Percentiles rank a stretch among this genome's conserved stretches.
Conservation (phyloP, 2,797 vertebrate genomes). For the Gymnothorax reevesii region DNA sequence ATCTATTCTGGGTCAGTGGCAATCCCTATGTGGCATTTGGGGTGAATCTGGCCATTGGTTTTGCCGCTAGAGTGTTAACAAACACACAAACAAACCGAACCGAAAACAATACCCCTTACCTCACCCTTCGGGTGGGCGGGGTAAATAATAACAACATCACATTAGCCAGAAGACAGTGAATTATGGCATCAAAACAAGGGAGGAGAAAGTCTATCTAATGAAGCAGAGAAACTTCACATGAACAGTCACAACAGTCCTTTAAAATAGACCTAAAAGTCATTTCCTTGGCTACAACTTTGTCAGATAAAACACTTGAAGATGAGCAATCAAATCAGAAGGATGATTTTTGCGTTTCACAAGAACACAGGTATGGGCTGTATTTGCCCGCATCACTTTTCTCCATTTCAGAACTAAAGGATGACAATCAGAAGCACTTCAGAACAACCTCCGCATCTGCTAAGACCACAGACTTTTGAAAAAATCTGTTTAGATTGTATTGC, state of each 20-base stretch:
- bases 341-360: background rate
- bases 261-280: slow-evolving; percentile 13
- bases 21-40: no score
- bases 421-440: background rate
- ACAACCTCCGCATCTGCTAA: background rate
- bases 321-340: background rate
- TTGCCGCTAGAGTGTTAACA: no score
- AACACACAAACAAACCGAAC: no score
- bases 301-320: slow-evolving; percentile 7
- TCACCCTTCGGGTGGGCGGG: no score
- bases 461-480: background rate
- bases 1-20: no score
- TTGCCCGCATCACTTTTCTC: background rate
- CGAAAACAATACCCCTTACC: no score
- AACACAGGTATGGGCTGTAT: background rate
- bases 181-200: background rate
- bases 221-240: background rate
- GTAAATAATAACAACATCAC: no score
- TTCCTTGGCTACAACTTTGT: background rate
- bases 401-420: background rate
- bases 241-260: slow-evolving; percentile 35
- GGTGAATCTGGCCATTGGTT: no score
- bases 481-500: background rate
- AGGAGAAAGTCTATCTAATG: background rate
- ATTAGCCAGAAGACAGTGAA: no score